Percentiles rank a stretch among this genome's conserved stretches.
phyloP scores from a whole-genome alignment of 2,797 vertebrate species.

The Phoebastria nigripes region DNA sequence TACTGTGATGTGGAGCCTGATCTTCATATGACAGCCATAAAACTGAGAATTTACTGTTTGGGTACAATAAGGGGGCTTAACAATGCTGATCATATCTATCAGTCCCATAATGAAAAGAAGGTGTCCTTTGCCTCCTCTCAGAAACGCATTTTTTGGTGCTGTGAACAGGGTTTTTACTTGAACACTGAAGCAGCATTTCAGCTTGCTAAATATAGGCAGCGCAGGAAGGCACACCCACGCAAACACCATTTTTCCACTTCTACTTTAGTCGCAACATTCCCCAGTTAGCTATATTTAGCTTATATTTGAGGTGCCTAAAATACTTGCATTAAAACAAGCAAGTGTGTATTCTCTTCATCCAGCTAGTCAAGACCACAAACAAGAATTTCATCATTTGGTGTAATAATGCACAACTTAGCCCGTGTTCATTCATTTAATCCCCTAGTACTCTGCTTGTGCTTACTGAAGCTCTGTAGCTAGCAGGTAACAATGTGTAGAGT shows the following conservation, averaged over 20 bases:
- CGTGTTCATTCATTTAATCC: background rate
- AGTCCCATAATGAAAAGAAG: conserved; percentile 1
- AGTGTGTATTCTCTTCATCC: background rate
- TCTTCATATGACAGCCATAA: conserved; percentile 17
- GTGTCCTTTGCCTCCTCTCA: background rate
- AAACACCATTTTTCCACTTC: background rate
- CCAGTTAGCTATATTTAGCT: background rate
- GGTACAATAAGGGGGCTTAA: background rate
- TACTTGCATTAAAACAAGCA: background rate
- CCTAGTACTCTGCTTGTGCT: background rate
- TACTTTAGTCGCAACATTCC: background rate
- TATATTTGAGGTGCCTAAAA: background rate
- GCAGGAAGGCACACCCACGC: background rate
- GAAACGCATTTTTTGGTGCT: conserved; percentile 1
- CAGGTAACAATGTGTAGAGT: background rate
- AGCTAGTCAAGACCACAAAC: background rate
- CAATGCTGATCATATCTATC: background rate
- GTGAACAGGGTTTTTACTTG: background rate
- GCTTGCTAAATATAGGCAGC: background rate
- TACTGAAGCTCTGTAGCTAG: background rate
- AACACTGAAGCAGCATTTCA: background rate
- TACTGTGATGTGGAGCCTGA: background rate
- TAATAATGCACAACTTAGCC: background rate
- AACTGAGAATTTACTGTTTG: conserved; percentile 39
- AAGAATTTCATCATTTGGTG: background rate